Evolutionary conservation across 2,888 invertebrate genomes (phyloP).

Genomic region (Lepidonotus clava): DNA sequence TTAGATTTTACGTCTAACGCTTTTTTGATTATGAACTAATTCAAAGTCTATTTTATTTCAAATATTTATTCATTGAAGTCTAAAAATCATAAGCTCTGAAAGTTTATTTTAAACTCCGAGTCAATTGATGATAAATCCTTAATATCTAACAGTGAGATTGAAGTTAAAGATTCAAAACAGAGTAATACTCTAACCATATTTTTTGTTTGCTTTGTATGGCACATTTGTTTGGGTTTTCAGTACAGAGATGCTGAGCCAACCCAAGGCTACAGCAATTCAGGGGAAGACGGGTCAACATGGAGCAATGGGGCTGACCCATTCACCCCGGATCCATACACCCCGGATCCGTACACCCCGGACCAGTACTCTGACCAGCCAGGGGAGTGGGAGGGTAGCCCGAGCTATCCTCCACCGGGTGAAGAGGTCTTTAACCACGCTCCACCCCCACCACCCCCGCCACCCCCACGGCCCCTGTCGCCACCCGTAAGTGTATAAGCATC

Average conservation of each 20-base stretch:
- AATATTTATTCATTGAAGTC: too few relatives aligned
- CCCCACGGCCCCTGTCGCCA: conserved; percentile 34
- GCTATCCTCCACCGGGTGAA: background rate
- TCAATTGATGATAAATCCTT: too few relatives aligned
- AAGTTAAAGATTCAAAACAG: too few relatives aligned
- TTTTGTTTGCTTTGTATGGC: conserved; percentile 16
- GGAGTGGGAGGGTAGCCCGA: background rate
- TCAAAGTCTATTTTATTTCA: too few relatives aligned
- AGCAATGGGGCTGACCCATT: background rate
- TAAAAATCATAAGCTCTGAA: too few relatives aligned
- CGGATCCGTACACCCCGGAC: too few relatives aligned
- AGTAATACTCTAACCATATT: background rate
- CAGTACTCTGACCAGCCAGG: too few relatives aligned
- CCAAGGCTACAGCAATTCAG: background rate
- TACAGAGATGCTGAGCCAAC: conserved; percentile 4
- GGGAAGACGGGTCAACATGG: background rate
- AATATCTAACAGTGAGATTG: too few relatives aligned
- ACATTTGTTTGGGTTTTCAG: conserved; percentile 49
- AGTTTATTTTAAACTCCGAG: too few relatives aligned
- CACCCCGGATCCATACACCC: too few relatives aligned
- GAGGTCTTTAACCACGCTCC: conserved; percentile 31
- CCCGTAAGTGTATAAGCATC: conserved; percentile 20
- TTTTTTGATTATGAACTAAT: too few relatives aligned
- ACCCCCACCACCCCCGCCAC: conserved; percentile 39
- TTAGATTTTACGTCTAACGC: too few relatives aligned